Evolutionary conservation across 2,888 invertebrate species (phyloP), one percentile per base, ranked within the genome.

Genomic region (Sinhomidia bicolor): DNA sequence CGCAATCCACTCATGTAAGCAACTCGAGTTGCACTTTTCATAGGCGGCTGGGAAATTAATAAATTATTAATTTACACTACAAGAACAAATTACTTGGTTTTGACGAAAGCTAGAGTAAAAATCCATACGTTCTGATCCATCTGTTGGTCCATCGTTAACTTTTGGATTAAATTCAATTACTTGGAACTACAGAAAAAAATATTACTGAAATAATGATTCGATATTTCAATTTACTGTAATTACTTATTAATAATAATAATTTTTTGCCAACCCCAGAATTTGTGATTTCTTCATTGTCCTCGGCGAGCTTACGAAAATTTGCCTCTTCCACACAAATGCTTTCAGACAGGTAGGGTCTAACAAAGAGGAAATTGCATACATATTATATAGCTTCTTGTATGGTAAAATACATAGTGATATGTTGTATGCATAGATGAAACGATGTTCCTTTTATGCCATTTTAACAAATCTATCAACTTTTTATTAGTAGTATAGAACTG

Each of bases 21-120:
- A 90, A 6, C 47, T 65, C 9, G 74, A 65, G n/a, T 47, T 76
- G 80, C 90, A 88, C 29, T 51, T 80, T 1, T 85, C 84, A 29
- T 3, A 0, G n/a, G 10, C 62, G 0, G 74, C 88, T 88, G 47
- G n/a, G n/a, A n/a, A n/a, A n/a, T n/a, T n/a, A n/a, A n/a, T n/a
- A 26, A 60, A 29, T 10, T 7, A 68, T 47, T 47, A 6, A 2
- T 47, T 47, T 47, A 14, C 9, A 5, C 10, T 14, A 47, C 1
- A 47, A 47, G 10, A 54, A 3, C 20, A 54, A 12, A 17, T 54
- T 17, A 20, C 1, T 1, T 17, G 23, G 10, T 57, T 20, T 23
- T 20, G 47, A 12, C 12, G 47, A 47, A 10, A 47, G n/a, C n/a
- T 12, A 1, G 23, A 57, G 3, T 29, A 44, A 36, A 65, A 36